Base-by-base conservation (phyloP, 2,888 invertebrate genomes). In the Pherbina coryleti region DNA sequence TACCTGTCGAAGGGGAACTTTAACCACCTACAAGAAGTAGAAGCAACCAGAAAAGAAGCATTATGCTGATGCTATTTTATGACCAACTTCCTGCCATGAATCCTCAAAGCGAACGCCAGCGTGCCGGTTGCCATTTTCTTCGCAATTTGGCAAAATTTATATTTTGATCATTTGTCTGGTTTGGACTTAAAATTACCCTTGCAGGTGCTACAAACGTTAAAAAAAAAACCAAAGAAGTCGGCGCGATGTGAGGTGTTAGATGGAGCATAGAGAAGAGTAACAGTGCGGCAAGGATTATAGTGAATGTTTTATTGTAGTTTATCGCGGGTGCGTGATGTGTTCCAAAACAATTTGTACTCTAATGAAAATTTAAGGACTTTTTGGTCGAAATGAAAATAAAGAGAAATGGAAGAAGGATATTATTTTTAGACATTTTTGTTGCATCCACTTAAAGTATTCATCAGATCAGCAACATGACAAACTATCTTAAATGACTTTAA, bases 81-180 rank as follows among this genome's bases (percentile, higher is more conserved):
- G 79, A 53, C 75, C 53, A 64, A 31, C 31, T 55, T 31, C 37
- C 75, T 34, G 75, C 67, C 67, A 75, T 55, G 64, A 75, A 74
- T 64, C 66, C 60, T 28, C 49, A 31, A 25, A 34, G 19, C 19
- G 62, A n/a, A 49, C 51, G 11, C 25, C 67, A 34, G 8, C 19
- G 57, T 31, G 11, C 17, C 28, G 78, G 60, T 67, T 66, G 74
- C 76, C 78, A 78, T 79, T 76, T 79, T 79, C 78, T 76, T 76
- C 34, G 78, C 78, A 79, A 79, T 79, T 79, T 76, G 79, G 60
- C 64, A 74, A 72, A 78, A 78, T 78, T 78, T 79, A 79, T 79
- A 75, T 79, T 78, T 76, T 76, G 76, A 74, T 78, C 78, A 79
- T 79, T 79, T 78, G 78, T 78, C 78, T 78, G 76, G 78, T 75